Base-by-base conservation (phyloP, 2,113 vertebrate species). In the Tauraco erythrolophus region DNA sequence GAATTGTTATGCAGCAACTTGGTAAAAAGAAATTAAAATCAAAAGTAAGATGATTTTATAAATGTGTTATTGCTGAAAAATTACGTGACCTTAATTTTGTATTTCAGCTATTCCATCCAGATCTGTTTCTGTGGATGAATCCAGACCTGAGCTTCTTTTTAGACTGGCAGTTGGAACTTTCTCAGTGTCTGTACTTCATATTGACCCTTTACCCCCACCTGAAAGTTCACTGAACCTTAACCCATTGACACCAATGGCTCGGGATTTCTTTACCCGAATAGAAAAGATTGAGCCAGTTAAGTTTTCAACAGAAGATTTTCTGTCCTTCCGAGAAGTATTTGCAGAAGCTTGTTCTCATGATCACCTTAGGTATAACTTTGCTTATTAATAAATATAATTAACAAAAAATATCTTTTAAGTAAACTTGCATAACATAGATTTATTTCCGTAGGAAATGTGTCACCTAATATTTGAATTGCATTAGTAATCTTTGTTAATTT, bases 311-410 rank as follows among this genome's bases (percentile, higher is more conserved):
- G 98, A 98, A 62, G 98, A 98, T 91, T 99, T 99, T 95, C 97
- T 98, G 88, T 98, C 98, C 95, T 98, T 99, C 80, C 98, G 99
- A 84, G 92, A 98, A 85, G 93, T 99, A 70, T 99, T 99, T 98
- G 99, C 99, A 86, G 98, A 99, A 92, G 99, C 99, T 92, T 99
- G 99, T 96, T 99, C 99, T 86, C 99, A 99, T 58, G 99, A 99
- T 95, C 99, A 99, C 95, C 99, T 99, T 93, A 99, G 99, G 99
- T 99, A 97, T 96, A 50, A 94, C 72, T 88, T 95, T 91, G 84
- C 70, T 96, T 81, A 37, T 94, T 94, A 96, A 77, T 83, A 94
- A 91, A 75, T 89, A 43, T 39, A 88, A 57, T 74, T 94, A 82
- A 80, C 41, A 95, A 89, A 95, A 95, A 56, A 33, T 76, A 90